A percentile compares a stretch with the other conserved stretches of the same genome.
phyloP scores from a whole-genome alignment of 2,797 vertebrate species.

The Nothura maculosa region DNA sequence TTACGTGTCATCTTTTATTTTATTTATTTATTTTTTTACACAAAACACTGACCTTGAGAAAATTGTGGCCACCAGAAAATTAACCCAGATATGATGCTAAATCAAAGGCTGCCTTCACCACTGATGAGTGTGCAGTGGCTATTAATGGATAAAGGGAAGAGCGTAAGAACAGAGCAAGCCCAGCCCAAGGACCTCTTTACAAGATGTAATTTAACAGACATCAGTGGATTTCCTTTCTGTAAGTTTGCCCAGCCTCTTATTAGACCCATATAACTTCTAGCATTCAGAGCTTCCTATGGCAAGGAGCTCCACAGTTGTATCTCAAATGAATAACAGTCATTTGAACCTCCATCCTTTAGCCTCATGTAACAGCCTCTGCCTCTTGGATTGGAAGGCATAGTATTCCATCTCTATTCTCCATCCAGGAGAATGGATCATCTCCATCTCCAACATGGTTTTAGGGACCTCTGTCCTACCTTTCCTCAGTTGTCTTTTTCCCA shows the following conservation, averaged over 20 bases:
- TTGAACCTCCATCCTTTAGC: rapidly evolving
- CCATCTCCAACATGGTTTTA: rapidly evolving
- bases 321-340: neutral
- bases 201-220: neutral
- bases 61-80: neutral
- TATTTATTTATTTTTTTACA: no score
- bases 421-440: neutral
- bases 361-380: neutral
- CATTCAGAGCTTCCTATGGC: neutral
- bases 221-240: neutral
- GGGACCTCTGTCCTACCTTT: neutral
- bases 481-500: neutral
- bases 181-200: neutral
- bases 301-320: neutral
- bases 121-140: neutral
- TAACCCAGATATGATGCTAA: neutral
- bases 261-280: neutral
- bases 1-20: neutral
- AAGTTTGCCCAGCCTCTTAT: neutral
- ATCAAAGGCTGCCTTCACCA: neutral
- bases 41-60: neutral
- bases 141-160: neutral
- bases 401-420: neutral
- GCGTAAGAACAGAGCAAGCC: neutral
- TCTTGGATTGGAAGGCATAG: neutral